Evolutionary conservation across 2,797 vertebrate species (phyloP).

Genomic region (Sphaeramia orbicularis): DNA sequence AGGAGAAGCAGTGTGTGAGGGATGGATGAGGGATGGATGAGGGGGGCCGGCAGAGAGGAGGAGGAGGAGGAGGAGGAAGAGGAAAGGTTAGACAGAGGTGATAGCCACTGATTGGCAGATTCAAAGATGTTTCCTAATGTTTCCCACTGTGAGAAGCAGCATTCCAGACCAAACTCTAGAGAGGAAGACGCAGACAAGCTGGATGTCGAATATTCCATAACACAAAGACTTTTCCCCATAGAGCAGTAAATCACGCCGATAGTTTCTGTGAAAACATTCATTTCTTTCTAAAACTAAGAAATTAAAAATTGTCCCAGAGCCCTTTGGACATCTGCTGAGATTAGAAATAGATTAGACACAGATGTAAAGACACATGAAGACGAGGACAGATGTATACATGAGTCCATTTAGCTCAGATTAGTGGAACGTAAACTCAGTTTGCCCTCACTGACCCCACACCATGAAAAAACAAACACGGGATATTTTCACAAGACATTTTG

Average conservation of each 20-base stretch:
- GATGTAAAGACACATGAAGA: background rate
- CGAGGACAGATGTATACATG: background rate
- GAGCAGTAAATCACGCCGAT: too few relatives aligned
- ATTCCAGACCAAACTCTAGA: conserved; percentile 44
- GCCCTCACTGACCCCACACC: conserved; percentile 17
- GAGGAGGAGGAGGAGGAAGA: conserved; percentile 28
- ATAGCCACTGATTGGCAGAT: conserved; percentile 64
- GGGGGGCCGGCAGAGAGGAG: conserved; percentile 10
- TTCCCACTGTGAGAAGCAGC: conserved; percentile 62
- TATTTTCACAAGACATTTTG: background rate
- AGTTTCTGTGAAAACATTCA: too few relatives aligned
- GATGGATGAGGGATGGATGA: conserved; percentile 19
- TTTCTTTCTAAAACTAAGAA: too few relatives aligned
- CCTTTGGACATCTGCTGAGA: too few relatives aligned
- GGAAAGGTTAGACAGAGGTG: conserved; percentile 71
- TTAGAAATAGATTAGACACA: too few relatives aligned
- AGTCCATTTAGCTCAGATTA: conserved; percentile 14
- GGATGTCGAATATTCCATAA: background rate
- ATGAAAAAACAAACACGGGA: conserved; percentile 19
- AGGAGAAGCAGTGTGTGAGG: conserved; percentile 32
- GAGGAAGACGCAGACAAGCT: conserved; percentile 39
- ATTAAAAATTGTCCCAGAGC: too few relatives aligned
- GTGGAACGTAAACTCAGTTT: conserved; percentile 22
- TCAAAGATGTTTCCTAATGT: conserved; percentile 59
- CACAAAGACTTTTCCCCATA: background rate